Evolutionary conservation across 2,113 vertebrate species (phyloP), one percentile per base, ranked within the genome.

Genomic region (Pelvicachromis taeniatus): DNA sequence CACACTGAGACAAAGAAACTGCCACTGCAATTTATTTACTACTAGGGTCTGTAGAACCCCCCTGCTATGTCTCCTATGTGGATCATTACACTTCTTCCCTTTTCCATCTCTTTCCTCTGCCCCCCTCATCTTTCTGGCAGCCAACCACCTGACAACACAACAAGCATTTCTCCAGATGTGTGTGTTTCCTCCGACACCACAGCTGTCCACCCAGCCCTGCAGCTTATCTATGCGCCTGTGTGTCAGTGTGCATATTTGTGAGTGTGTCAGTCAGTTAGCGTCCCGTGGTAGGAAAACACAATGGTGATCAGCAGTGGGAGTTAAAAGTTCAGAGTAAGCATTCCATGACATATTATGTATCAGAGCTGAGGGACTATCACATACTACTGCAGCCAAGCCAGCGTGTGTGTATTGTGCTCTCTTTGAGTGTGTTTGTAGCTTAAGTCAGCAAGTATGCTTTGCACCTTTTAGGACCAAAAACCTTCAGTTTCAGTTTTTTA

Each of bases 111-210:
- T 77, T 75, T 54, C 54, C 70, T 82, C 86, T 13, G 13, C 40
- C n/a, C 52, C 59, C 11, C 9, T 75, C 78, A 17, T 40, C 58
- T 91, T 79, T 86, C 80, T 93, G 91, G 93, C 91, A 92, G 84
- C 79, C 50, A 29, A 52, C 75, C 82, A 83, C 85, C 84, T 88
- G 83, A 89, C 90, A 87, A 84, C 87, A 90, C 83, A 88, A 89
- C 81, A 91, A 94, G 92, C 80, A 54, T 82, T 94, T 93, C 85
- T 94, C 94, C 95, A 95, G 94, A 95, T 95, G 86, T 85, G n/a
- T 82, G 84, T 86, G 59, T 88, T 80, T 78, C 91, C 90, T 90
- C 85, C 90, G 89, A 91, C 86, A 80, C 87, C 78, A 59, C 95
- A 96, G 94, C 91, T 95, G 94, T 94, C 91, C 87, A 45, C 80